Base-by-base conservation (phyloP, 2,797 vertebrate genomes). In the Poeciliopsis gracilis region DNA sequence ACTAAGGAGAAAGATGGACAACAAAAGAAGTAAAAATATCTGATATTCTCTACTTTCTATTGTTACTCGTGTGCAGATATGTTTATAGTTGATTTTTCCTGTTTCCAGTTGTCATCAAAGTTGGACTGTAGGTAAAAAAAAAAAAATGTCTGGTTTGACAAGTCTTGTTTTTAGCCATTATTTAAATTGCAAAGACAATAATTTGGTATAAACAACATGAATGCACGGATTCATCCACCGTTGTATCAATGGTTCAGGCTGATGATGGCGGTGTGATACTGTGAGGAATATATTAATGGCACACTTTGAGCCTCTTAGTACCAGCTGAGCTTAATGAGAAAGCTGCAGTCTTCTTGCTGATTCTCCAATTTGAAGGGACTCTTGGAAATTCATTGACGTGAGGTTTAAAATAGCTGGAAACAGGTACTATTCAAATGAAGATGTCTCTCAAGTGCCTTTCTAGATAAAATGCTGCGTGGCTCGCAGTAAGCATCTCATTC, bases 381-480 rank as follows among this genome's bases (percentile, higher is more conserved):
- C 76, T 69, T 49, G 25, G 49, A 81, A 73, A 82, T 77, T 77
- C 75, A 74, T 84, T 76, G 80, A 86, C 13, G 51, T 7, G 38
- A 55, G 43, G 73, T 78, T 83, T 78, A 87, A 88, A 90, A 88
- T 82, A 89, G 83, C 86, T 75, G 78, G 61, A 87, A 83, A 83
- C 72, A 84, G 77, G 61, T 53, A 38, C 78, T 46, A 51, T 47
- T 75, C 69, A 75, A 73, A 77, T 76, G 82, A 87, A 81, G 87
- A 89, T 72, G 80, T 66, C 89, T 83, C 89, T 88, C 77, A 45
- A 86, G 86, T 86, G 82, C 72, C 69, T 78, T 78, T 86, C 89
- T 82, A 88, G 92, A 92, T 88, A 85, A 93, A 89, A 89, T 33
- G 80, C 85, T 47, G 79, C 78, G 84, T 82, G 18, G 80, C 87